These are phyloP conservation scores for Pediacus dermestoides DNA, from an alignment of 2,888 invertebrate species.

Conservation along the genomic window DNA sequence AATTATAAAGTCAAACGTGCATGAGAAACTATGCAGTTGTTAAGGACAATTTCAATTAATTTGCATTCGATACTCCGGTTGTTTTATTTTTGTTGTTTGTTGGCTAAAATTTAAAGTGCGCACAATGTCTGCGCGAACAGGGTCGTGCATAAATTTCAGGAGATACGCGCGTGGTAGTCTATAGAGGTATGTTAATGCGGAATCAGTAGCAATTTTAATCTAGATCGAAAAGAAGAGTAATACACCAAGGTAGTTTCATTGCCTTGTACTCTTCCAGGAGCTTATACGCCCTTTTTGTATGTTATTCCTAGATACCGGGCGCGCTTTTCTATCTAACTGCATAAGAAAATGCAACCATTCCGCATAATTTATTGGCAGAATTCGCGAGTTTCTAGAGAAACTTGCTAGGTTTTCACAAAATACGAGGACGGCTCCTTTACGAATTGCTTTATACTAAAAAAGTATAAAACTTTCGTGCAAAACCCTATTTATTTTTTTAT, in stretches of 20 bases:
- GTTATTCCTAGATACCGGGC: conserved; percentile 16
- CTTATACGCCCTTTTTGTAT: conserved; percentile 16
- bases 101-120: conserved; percentile 43
- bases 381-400: conserved; percentile 40
- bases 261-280: conserved; percentile 3
- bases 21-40: conserved; percentile 40
- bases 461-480: conserved; percentile 25
- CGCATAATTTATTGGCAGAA: conserved; percentile 41
- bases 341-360: conserved; percentile 44
- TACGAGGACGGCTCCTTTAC: conserved; percentile 41
- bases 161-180: conserved; percentile 39
- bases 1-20: conserved; percentile 38
- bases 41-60: conserved; percentile 47
- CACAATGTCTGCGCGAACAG: conserved; percentile 39
- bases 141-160: conserved; percentile 38
- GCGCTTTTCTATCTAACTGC: conserved; percentile 29
- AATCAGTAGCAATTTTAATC: conserved; percentile 46
- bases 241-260: conserved; percentile 2
- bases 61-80: conserved; percentile 42
- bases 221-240: conserved; percentile 35
- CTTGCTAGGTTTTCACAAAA: conserved; percentile 33
- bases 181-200: conserved; percentile 47
- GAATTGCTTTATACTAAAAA: conserved; percentile 38
- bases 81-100: conserved; percentile 41
- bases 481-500: conserved; percentile 35